Evolutionary conservation across 2,888 invertebrate genomes (phyloP).

Genomic region (Clitarchus hookeri): DNA sequence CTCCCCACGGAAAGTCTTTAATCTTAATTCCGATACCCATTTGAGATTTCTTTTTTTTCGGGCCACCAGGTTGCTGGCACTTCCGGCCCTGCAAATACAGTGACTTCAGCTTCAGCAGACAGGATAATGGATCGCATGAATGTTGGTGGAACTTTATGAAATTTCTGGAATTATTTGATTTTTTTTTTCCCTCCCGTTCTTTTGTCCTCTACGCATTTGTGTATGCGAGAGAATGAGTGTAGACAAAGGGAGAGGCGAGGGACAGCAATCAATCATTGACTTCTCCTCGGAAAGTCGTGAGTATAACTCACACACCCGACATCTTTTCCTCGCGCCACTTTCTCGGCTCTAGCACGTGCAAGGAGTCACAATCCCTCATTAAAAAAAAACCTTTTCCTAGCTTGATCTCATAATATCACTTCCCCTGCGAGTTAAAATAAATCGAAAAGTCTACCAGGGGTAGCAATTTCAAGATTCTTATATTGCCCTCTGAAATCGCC

Average conservation of each 20-base stretch:
- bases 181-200: neutral
- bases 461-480: neutral
- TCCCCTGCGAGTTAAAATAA: neutral
- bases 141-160: constrained; percentile 1
- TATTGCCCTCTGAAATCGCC: neutral
- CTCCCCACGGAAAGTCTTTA: neutral
- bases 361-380: neutral
- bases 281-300: neutral
- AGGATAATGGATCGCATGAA: neutral
- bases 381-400: neutral
- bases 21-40: neutral
- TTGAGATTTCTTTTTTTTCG: neutral
- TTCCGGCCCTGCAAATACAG: neutral
- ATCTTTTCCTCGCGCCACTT: neutral
- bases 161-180: neutral
- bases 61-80: neutral
- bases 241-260: constrained; percentile 4
- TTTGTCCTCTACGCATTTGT: neutral
- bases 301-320: neutral
- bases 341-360: neutral
- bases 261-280: neutral
- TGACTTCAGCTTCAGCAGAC: neutral
- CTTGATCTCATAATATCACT: neutral
- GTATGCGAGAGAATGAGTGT: constrained; percentile 1
- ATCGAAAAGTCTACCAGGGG: neutral